Percentiles rank a stretch among this genome's conserved stretches.
phyloP scores from a whole-genome alignment of 2,888 invertebrate genomes.

The Philonicus albiceps region DNA sequence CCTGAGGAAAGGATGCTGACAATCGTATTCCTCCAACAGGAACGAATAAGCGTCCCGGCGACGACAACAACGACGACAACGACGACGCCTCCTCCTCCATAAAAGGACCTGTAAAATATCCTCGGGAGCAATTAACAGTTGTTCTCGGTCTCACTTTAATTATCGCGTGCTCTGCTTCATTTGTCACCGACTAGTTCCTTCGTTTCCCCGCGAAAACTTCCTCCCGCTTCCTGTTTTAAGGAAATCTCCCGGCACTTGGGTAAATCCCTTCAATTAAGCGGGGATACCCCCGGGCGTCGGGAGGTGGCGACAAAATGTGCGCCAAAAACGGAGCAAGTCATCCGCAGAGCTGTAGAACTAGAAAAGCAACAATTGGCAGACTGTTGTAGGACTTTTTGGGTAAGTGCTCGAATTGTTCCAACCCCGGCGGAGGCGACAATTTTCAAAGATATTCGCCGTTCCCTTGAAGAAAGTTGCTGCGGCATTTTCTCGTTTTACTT shows the following conservation, averaged over 20 bases:
- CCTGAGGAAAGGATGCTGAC: neutral
- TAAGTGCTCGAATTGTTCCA: neutral
- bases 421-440: neutral
- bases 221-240: neutral
- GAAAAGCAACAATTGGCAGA: neutral
- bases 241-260: neutral
- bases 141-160: constrained; percentile 34
- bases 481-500: neutral
- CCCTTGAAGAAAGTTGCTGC: neutral
- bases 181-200: constrained; percentile 28
- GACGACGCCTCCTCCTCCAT: neutral
- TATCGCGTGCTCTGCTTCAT: constrained; percentile 29
- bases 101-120: constrained; percentile 6
- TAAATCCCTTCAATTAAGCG: neutral
- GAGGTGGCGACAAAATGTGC: neutral
- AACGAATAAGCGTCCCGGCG: neutral
- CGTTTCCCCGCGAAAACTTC: neutral
- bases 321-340: neutral
- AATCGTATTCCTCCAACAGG: neutral
- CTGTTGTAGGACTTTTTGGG: neutral
- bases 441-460: neutral
- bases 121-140: constrained; percentile 33
- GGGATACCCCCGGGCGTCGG: neutral
- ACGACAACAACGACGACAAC: neutral
- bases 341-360: neutral